Base-by-base conservation (phyloP, 2,888 invertebrate genomes). In the Melipona beecheii region DNA sequence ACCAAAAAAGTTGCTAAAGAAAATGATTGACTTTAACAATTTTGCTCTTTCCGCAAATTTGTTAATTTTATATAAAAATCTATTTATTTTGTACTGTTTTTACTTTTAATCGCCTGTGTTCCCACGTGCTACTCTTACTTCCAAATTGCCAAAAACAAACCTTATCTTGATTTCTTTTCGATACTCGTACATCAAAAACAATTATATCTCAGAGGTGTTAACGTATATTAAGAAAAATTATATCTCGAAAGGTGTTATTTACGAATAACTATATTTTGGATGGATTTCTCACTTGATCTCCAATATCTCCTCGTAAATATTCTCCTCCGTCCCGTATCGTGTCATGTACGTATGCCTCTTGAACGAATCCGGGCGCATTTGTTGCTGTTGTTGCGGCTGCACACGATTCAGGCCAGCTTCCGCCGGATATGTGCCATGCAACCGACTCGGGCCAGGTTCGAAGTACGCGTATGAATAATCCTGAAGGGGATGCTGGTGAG, bases 381-480 rank as follows among this genome's bases (percentile, higher is more conserved):
- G 84, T 78, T 85, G 85, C 56, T 86, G 84, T 36, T 86, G 86
- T 80, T 94, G 94, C 79, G 93, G 94, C 27, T 93, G 92, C 75
- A 95, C 95, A 93, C 89, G 94, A 93, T 87, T 94, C 75, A 86
- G 70, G 36, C 87, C 72, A 58, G 84, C 80, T 70, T 96, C 96
- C 94, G 96, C 95, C 58, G 97, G 97, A 92, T 97, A 96, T 91
- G 97, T 96, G 78, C 96, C 96, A 90, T 96, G 96, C 78, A 95
- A 95, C 90, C 95, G 96, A 81, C 96, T 95, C 13, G 96, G 96
- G 2, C 96, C 96, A 0, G 96, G 96, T 92, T 97, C 97, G 93
- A 97, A 97, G 93, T 98, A 98, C 31, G 97, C 97, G 94, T 98
- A 98, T 21, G 97, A 97, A 94, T 98, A 98, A 93, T 97, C 97